These are phyloP conservation scores for Himalopsyche phryganea DNA, from an alignment of 1,140 invertebrate genomes.

Conservation along the genomic window DNA sequence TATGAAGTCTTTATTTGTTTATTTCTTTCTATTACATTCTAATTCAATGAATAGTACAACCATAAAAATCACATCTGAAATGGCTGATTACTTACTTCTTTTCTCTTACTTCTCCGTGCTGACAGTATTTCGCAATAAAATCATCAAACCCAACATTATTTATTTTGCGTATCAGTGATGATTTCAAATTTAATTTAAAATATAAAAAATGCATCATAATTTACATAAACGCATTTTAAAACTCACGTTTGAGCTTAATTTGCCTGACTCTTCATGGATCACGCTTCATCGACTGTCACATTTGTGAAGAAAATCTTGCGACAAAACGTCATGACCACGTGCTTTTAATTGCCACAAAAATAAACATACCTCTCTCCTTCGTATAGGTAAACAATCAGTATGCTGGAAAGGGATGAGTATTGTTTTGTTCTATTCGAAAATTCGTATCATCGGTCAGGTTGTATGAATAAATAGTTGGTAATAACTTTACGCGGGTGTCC, in stretches of 20 bases:
- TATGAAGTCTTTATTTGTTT: no score
- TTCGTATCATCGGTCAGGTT: constrained; percentile 25
- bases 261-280: constrained; percentile 40
- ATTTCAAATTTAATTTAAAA: no score
- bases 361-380: constrained; percentile 9
- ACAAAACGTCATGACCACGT: constrained; percentile 49
- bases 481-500: constrained; percentile 13
- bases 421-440: constrained; percentile 18
- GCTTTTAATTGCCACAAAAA: constrained; percentile 37
- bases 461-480: constrained; percentile 26
- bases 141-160: no score
- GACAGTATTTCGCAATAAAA: no score
- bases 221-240: not conserved
- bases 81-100: no score
- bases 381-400: not conserved
- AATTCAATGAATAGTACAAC: no score
- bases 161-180: no score
- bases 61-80: no score
- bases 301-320: constrained; percentile 42
- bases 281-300: constrained; percentile 50
- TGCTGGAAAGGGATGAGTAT: constrained; percentile 11
- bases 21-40: no score
- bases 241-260: constrained; percentile 8
- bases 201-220: no score
- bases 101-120: no score